Evolutionary conservation across 2,113 vertebrate genomes (phyloP).

Genomic region (Phylloscopus whistleri): DNA sequence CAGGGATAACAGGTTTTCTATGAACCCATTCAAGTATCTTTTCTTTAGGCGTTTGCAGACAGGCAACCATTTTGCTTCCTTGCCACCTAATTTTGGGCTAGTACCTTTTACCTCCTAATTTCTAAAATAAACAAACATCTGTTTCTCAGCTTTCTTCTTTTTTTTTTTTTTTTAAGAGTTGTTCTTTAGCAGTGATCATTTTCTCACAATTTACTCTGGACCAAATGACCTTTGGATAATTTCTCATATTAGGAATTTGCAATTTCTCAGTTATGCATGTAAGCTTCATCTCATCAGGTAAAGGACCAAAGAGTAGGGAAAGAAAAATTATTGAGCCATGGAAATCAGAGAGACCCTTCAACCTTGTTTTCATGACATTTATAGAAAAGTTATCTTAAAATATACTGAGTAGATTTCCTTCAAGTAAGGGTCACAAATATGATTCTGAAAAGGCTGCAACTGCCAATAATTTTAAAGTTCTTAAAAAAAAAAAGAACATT

Average conservation of each 20-base stretch:
- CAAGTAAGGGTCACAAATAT: neutral
- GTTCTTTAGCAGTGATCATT: neutral
- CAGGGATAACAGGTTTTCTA: neutral
- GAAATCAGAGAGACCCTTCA: neutral
- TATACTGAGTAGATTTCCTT: neutral
- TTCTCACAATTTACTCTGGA: neutral
- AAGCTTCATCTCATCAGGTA: neutral
- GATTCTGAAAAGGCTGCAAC: neutral
- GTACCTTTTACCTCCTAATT: neutral
- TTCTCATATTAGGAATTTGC: neutral
- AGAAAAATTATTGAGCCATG: neutral
- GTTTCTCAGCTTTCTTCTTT: neutral
- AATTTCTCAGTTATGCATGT: neutral
- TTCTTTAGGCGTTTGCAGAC: neutral
- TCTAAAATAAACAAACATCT: neutral
- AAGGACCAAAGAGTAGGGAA: neutral
- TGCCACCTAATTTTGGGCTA: neutral
- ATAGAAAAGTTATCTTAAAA: neutral
- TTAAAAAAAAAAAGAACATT: neutral
- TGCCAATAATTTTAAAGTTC: neutral
- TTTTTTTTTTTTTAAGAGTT: neutral
- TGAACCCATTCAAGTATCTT: neutral
- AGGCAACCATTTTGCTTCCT: neutral
- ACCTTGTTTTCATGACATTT: neutral
- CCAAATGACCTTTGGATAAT: neutral